Evolutionary conservation across 2,797 vertebrate species (phyloP).

Genomic region (Anas flavirostris): DNA sequence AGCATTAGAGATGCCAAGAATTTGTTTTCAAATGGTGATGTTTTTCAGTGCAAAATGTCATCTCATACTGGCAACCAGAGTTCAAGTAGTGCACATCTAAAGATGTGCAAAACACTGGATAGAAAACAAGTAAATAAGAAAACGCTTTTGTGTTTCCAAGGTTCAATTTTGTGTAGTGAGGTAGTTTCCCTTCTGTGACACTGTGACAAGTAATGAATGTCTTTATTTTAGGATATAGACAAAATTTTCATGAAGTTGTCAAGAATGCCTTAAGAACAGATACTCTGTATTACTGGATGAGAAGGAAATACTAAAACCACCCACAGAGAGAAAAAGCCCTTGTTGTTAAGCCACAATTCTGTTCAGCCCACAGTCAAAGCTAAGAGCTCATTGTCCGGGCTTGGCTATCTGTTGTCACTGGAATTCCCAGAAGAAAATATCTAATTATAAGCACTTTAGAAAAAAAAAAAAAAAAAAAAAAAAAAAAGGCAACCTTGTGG

Average conservation of each 20-base stretch:
- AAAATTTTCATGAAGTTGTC: neutral
- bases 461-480: neutral
- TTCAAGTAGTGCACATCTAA: neutral
- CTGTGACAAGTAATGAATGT: neutral
- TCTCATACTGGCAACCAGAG: neutral
- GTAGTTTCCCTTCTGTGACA: neutral
- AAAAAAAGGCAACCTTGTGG: neutral
- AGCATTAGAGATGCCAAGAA: neutral
- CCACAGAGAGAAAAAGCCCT: too few species aligned
- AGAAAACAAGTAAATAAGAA: neutral
- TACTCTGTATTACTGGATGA: neutral
- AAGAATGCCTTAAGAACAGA: neutral
- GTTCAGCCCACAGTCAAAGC: neutral
- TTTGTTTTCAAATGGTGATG: neutral
- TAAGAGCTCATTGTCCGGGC: neutral
- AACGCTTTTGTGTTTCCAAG: neutral
- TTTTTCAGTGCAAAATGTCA: neutral
- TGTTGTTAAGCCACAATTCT: neutral
- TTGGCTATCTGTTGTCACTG: neutral
- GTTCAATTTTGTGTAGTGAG: neutral
- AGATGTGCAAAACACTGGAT: neutral
- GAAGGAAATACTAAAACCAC: neutral
- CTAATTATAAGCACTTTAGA: neutral
- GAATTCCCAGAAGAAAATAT: neutral
- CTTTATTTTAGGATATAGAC: neutral